Percentiles rank a stretch among this genome's conserved stretches.
phyloP scores from a whole-genome alignment of 2,888 invertebrate species.

The Leptopilina syphax region DNA sequence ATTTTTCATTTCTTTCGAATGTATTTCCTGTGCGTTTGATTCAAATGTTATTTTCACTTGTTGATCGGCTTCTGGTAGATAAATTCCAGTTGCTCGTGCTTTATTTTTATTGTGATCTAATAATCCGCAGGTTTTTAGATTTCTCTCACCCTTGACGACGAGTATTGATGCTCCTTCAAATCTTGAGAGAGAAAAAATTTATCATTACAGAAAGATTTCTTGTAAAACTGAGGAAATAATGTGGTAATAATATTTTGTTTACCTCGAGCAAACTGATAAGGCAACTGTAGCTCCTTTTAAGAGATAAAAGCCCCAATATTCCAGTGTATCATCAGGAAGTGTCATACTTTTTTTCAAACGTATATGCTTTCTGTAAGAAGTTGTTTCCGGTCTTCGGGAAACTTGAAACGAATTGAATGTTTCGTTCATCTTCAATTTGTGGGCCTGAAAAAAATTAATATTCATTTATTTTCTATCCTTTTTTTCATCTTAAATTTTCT shows the following conservation, averaged over 20 bases:
- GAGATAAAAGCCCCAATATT: constrained; percentile 93
- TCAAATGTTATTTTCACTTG: constrained; percentile 82
- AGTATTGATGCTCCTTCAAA: constrained; percentile 87
- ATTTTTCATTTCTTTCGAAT: constrained; percentile 59
- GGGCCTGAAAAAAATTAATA: constrained; percentile 78
- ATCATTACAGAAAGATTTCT: background rate
- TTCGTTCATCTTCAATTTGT: constrained; percentile 87
- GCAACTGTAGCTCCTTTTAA: constrained; percentile 87
- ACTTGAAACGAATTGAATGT: constrained; percentile 86
- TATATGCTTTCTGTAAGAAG: constrained; percentile 84
- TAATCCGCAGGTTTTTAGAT: constrained; percentile 87
- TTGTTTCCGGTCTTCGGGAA: constrained; percentile 83
- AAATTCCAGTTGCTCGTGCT: constrained; percentile 77
- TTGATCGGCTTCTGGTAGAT: constrained; percentile 79
- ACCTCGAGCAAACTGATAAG: constrained; percentile 88
- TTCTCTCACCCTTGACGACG: constrained; percentile 88
- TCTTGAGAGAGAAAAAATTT: constrained; percentile 59
- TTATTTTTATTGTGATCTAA: constrained; percentile 84
- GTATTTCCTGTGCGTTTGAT: constrained; percentile 78
- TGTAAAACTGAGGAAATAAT: background rate
- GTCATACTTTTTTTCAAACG: constrained; percentile 89
- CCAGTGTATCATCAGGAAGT: constrained; percentile 89
- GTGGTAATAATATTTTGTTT: constrained; percentile 57
- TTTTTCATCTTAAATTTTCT: constrained; percentile 9
- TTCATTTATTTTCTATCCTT: background rate